Percentiles rank a stretch among this genome's conserved stretches.
Conservation (phyloP, 2,113 vertebrate genomes). For the Oxyura jamaicensis region DNA sequence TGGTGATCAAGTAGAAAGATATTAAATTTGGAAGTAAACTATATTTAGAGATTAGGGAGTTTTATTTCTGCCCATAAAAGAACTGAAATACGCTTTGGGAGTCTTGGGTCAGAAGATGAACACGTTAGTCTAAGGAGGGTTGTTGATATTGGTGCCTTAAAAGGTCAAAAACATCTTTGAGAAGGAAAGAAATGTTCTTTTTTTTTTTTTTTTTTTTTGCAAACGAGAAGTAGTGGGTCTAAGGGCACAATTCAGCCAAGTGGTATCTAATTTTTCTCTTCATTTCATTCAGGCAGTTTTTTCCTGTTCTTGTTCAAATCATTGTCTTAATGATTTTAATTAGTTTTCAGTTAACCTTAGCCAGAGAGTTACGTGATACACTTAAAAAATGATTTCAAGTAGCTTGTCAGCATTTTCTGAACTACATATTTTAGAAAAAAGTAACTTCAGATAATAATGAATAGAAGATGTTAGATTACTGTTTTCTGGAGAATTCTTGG, state of each 20-base stretch:
- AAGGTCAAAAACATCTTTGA: slow-evolving; percentile 44
- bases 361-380: not conserved
- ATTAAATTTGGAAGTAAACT: not conserved
- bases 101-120: slow-evolving; percentile 14
- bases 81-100: not conserved
- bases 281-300: slow-evolving; percentile 16
- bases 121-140: not conserved
- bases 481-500: slow-evolving; percentile 44
- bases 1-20: not conserved
- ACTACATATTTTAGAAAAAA: slow-evolving; percentile 30
- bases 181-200: slow-evolving; percentile 20
- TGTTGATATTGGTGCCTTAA: not conserved
- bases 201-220: slow-evolving; percentile 20
- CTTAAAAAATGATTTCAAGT: not conserved
- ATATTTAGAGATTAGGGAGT: not conserved
- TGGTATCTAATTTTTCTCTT: slow-evolving; percentile 35
- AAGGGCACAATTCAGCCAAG: not conserved
- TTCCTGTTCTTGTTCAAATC: slow-evolving; percentile 1
- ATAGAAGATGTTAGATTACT: slow-evolving; percentile 46
- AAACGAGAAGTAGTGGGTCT: not conserved
- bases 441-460: slow-evolving; percentile 32
- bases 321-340: slow-evolving; percentile 39
- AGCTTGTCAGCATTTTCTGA: slow-evolving; percentile 56
- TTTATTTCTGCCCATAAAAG: slow-evolving; percentile 9
- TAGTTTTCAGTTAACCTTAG: slow-evolving; percentile 51